Conservation (phyloP, 64 coral and sea anemone species). For the Montipora foliosa region DNA sequence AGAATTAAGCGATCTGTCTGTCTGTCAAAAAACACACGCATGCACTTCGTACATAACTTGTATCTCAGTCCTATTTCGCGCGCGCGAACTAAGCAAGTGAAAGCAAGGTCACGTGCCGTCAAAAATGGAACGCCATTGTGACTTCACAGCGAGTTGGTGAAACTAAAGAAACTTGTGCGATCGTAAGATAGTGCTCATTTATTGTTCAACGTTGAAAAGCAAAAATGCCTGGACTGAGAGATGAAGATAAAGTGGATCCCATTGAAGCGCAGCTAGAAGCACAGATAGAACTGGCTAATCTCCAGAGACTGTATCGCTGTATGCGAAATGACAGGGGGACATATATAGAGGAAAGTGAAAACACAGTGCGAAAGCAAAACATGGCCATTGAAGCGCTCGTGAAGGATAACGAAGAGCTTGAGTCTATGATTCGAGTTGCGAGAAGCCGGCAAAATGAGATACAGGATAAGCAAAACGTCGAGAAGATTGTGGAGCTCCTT, state of each 20-base stretch:
- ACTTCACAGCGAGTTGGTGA: slow-evolving; percentile 20
- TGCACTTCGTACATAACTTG: no score
- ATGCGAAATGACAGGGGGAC: slow-evolving; percentile 90
- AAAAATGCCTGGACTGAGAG: slow-evolving; percentile 61
- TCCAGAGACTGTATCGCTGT: slow-evolving; percentile 87
- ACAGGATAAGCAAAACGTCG: slow-evolving; percentile 71
- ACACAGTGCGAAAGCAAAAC: slow-evolving; percentile 85
- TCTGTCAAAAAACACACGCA: no score
- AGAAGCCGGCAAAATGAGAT: slow-evolving; percentile 63
- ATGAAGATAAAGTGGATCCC: slow-evolving; percentile 90
- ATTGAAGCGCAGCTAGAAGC: slow-evolving; percentile 85
- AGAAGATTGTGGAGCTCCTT: slow-evolving; percentile 76
- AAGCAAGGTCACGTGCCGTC: not conserved
- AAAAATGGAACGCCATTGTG: not conserved
- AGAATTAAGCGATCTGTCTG: no score
- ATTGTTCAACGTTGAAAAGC: not conserved
- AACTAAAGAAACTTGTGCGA: not conserved
- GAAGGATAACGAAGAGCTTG: slow-evolving; percentile 71
- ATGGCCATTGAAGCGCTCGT: slow-evolving; percentile 75
- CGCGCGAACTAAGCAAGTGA: not conserved
- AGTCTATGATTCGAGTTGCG: slow-evolving; percentile 75
- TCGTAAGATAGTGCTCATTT: not conserved
- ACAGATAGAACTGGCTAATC: slow-evolving; percentile 76
- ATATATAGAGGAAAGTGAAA: slow-evolving; percentile 92
- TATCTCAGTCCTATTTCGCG: not conserved